These are phyloP conservation scores for Brachyptera risi DNA, from an alignment of 2,888 invertebrate genomes.

Conservation along the genomic window DNA sequence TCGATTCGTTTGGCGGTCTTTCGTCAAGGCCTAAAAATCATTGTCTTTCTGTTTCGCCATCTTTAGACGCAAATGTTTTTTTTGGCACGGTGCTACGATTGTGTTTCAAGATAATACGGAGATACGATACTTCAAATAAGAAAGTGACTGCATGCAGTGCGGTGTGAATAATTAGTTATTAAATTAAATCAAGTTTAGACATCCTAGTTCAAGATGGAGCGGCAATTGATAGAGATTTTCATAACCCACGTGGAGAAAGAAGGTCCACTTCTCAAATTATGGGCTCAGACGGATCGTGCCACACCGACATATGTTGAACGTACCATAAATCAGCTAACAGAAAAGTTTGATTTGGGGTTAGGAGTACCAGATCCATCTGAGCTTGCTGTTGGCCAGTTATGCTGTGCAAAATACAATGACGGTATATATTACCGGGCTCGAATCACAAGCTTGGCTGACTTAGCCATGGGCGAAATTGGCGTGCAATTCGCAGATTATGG, in stretches of 20 bases:
- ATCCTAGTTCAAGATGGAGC: not conserved
- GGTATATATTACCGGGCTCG: conserved; percentile 62
- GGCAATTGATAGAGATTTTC: conserved; percentile 36
- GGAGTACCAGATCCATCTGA: conserved; percentile 39
- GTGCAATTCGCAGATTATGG: conserved; percentile 68
- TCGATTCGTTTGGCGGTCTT: too few relatives aligned
- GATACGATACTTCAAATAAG: too few relatives aligned
- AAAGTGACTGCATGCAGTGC: too few relatives aligned
- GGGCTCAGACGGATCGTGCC: conserved; percentile 63
- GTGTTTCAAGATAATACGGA: too few relatives aligned
- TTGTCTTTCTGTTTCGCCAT: too few relatives aligned
- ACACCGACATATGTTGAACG: conserved; percentile 55
- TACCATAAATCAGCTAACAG: conserved; percentile 39
- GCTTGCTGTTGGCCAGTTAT: conserved; percentile 52
- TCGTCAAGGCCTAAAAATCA: too few relatives aligned
- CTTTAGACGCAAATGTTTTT: too few relatives aligned
- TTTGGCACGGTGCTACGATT: too few relatives aligned
- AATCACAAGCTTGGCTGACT: conserved; percentile 49
- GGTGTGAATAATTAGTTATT: too few relatives aligned
- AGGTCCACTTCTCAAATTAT: conserved; percentile 64
- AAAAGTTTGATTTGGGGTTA: conserved; percentile 47
- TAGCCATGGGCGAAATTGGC: conserved; percentile 54
- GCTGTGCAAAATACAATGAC: conserved; percentile 64
- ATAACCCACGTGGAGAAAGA: conserved; percentile 67
- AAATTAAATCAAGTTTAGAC: too few relatives aligned